Evolutionary conservation across 1,140 invertebrate genomes (phyloP).

Genomic region (Gyrodactylus bullatarudis): DNA sequence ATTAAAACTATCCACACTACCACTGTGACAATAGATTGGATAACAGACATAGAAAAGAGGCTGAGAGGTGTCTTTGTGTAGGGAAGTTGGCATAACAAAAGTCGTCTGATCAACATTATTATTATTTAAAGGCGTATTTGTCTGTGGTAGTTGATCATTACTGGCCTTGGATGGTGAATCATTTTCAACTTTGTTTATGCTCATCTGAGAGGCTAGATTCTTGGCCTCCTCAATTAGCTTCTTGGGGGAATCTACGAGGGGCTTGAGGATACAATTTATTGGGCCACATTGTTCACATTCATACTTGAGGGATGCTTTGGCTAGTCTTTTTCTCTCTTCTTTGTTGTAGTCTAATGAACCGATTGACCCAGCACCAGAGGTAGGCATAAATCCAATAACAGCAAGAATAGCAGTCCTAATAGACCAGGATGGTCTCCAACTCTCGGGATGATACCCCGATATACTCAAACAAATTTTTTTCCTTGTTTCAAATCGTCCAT

Average conservation of each 20-base stretch:
- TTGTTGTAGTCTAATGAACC: slow-evolving; percentile 51
- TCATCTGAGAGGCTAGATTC: slow-evolving; percentile 2
- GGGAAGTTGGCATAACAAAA: not conserved
- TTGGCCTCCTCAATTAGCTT: not conserved
- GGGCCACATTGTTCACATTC: not conserved
- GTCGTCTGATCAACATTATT: not conserved
- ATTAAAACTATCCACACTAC: not conserved
- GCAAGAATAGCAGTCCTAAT: slow-evolving; percentile 53
- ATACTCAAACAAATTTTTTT: slow-evolving; percentile 85
- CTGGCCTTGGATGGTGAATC: too few species aligned
- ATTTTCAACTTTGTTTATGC: too few species aligned
- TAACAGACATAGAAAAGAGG: not conserved
- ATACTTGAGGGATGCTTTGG: slow-evolving; percentile 14
- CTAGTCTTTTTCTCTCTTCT: slow-evolving; percentile 42
- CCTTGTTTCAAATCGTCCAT: slow-evolving; percentile 63
- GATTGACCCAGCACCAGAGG: slow-evolving; percentile 43
- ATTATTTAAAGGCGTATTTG: not conserved
- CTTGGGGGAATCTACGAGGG: not conserved
- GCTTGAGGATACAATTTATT: not conserved
- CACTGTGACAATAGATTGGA: not conserved
- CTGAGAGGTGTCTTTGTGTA: not conserved
- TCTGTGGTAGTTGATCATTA: too few species aligned
- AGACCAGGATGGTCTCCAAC: slow-evolving; percentile 82
- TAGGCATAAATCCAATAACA: slow-evolving; percentile 63
- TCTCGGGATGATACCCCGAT: slow-evolving; percentile 79